Evolutionary conservation across 2,888 invertebrate species (phyloP), one percentile per base, ranked within the genome.

Genomic region (Mythimna loreyi): DNA sequence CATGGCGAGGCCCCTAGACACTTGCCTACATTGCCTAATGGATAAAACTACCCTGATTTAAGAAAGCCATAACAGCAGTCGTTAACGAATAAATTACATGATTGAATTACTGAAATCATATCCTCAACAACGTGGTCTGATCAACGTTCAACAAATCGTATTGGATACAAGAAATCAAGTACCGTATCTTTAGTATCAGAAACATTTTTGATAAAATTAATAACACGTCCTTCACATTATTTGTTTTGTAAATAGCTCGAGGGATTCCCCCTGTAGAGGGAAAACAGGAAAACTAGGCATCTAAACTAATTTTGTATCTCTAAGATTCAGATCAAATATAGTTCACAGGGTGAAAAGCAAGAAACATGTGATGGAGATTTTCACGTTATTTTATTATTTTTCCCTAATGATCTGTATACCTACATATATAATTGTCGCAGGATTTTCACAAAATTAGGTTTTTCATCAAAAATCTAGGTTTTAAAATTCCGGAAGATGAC

Each of bases 161-260:
- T 69, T 43, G 9, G 25, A 75, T 71, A 59, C 57, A 67, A 56
- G 30, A 73, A 72, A 45, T 28, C 55, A 30, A 21, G 4, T 4
- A 40, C 19, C 16, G 33, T 52, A 71, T 63, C 60, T 73, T 56
- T 25, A 40, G 43, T 80, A 80, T 62, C 67, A 52, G 74, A 78
- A 61, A 71, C 56, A 43, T 59, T 64, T 25, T 23, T 19, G 50
- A 75, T 68, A 60, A 53, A 25, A 16, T 19, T 55, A 70, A 28
- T 19, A 74, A 40, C 3, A 40, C 2, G 9, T 60, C 53, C 21
- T 66, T 72, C 72, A 68, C 68, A 64, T 59, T 68, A 59, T 50
- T 43, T 58, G 28, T 53, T 49, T n/a, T 36, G 21, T 43, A 33
- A 60, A 53, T 23, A 23, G 53, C 58, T 69, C n/a, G 33, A 40